Conservation (phyloP, 2,113 vertebrate genomes). For the Myxocyprinus asiaticus region DNA sequence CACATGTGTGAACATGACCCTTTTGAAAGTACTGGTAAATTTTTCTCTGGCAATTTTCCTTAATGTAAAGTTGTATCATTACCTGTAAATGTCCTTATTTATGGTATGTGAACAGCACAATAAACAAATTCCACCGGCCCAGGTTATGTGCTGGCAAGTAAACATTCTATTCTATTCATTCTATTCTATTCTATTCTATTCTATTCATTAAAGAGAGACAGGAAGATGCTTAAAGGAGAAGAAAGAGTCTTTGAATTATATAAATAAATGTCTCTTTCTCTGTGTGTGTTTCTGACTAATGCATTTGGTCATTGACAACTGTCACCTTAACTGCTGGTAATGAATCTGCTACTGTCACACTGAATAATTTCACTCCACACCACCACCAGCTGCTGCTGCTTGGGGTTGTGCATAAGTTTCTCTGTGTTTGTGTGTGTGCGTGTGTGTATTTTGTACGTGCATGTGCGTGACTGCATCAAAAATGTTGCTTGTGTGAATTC, state of each 20-base stretch:
- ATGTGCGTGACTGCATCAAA: constrained; percentile 7
- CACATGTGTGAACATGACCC: too few species aligned
- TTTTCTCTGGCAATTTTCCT: too few species aligned
- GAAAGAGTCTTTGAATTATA: constrained; percentile 1
- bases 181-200: neutral
- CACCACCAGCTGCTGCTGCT: constrained; percentile 27
- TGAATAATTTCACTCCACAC: constrained; percentile 37
- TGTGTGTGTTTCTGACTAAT: neutral
- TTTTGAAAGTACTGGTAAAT: too few species aligned
- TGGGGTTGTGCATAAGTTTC: constrained; percentile 1
- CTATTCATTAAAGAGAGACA: neutral
- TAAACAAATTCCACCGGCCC: too few species aligned
- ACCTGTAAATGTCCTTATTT: too few species aligned
- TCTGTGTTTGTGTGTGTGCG: neutral
- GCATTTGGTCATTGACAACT: constrained; percentile 33
- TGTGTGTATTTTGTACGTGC: neutral
- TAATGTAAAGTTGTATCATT: too few species aligned
- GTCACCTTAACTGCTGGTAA: constrained; percentile 41
- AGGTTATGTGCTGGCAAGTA: too few species aligned
- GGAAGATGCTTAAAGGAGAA: neutral
- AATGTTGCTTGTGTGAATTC: constrained; percentile 1
- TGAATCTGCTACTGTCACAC: constrained; percentile 41
- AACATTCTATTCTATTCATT: neutral
- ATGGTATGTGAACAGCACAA: too few species aligned
- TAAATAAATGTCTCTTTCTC: constrained; percentile 10